These are phyloP conservation scores for Protonibea diacanthus DNA, from an alignment of 2,797 vertebrate species.

Conservation along the genomic window DNA sequence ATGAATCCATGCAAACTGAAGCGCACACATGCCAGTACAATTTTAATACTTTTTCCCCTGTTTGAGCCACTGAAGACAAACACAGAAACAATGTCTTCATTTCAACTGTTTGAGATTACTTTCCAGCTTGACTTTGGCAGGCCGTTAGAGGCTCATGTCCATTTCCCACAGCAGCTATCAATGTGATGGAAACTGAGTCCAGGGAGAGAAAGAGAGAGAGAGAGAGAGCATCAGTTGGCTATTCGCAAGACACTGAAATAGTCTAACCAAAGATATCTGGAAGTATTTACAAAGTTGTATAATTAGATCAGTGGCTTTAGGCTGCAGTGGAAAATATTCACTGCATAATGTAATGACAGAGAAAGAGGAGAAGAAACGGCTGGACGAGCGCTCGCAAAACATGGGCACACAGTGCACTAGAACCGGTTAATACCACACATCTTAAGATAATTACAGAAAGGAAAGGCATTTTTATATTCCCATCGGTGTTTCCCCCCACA, in stretches of 20 bases:
- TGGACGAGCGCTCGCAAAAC: slow-evolving; percentile 48
- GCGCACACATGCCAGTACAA: neutral
- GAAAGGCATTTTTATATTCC: slow-evolving; percentile 51
- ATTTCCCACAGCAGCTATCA: slow-evolving; percentile 40
- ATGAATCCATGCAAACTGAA: neutral
- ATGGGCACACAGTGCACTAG: slow-evolving; percentile 7
- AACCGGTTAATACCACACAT: slow-evolving; percentile 52
- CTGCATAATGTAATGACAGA: slow-evolving; percentile 72
- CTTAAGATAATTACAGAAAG: slow-evolving; percentile 65
- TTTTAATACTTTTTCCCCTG: neutral
- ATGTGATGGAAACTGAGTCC: slow-evolving; percentile 49
- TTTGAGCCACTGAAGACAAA: slow-evolving; percentile 25
- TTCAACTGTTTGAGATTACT: slow-evolving; percentile 24
- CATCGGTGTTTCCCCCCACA: slow-evolving; percentile 33
- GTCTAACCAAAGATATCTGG: slow-evolving; percentile 73
- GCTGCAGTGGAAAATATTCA: slow-evolving; percentile 78
- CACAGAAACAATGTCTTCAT: slow-evolving; percentile 39
- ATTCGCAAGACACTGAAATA: slow-evolving; percentile 44
- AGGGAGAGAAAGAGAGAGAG: slow-evolving; percentile 23
- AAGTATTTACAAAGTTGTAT: slow-evolving; percentile 76
- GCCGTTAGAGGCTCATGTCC: neutral
- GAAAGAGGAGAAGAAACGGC: slow-evolving; percentile 54
- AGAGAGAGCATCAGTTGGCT: slow-evolving; percentile 51
- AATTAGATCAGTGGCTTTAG: slow-evolving; percentile 76
- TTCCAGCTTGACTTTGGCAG: slow-evolving; percentile 49